Base-by-base conservation (phyloP, 2,113 vertebrate genomes). In the Physeter macrocephalus region DNA sequence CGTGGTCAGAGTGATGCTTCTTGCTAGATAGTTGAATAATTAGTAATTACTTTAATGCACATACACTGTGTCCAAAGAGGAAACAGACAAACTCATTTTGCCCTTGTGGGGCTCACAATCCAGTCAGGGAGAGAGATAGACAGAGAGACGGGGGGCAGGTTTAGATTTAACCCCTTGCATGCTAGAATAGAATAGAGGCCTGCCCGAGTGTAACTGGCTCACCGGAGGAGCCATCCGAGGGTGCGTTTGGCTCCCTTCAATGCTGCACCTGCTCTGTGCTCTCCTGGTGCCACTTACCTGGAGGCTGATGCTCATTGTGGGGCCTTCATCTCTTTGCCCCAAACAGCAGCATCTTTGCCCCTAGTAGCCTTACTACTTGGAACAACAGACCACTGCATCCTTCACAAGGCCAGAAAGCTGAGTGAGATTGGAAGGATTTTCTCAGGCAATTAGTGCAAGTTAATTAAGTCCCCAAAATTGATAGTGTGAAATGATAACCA, bases 201-300 rank as follows among this genome's bases (percentile, higher is more conserved):
- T 29, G 20, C 34, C 15, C 6, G 2, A 23, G 31, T 8, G 14
- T 18, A 8, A 59, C 36, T 17, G 2, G 61, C 31, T 34, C n/a
- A 6, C 0, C 1, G 49, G 36, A 74, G 39, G 15, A 52, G 11
- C 5, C 25, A 0, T 20, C 3, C 1, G 5, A 20, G 17, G 31
- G 8, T 4, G 34, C 25, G 13, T 31, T 2, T 0, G 0, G 6
- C 12, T 15, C 14, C 39, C 27, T 46, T 15, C 6, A 11, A 3
- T 31, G 46, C 82, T 66, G 31, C 4, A 43, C 5, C 1, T 5
- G 12, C 23, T 43, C 13, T 20, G 23, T 34, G 31, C 2, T 2
- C 31, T 41, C 61, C 41, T 23, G 31, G 57, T 7, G 20, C 29
- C 23, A 46, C 0, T 4, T 21, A 62, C 52, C 43, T 46, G 74